Percentiles rank a stretch among this genome's conserved stretches.
Conservation (phyloP, 1,140 invertebrate species). For the Nebria ingens region DNA sequence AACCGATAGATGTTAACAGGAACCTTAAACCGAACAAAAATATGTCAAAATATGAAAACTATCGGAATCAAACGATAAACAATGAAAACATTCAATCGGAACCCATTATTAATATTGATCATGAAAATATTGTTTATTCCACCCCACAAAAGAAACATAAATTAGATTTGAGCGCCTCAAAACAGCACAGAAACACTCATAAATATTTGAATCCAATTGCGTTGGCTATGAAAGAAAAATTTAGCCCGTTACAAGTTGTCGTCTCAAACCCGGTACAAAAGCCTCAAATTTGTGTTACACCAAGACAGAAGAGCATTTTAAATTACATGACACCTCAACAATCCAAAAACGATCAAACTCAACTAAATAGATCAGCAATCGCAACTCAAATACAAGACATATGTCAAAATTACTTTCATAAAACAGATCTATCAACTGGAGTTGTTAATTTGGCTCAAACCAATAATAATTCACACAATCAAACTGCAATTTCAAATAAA, state of each 20-base stretch:
- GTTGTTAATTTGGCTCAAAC: too few species aligned
- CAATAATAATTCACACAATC: too few species aligned
- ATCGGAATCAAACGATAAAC: not conserved
- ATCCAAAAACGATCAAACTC: too few species aligned
- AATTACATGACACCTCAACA: conserved; percentile 21
- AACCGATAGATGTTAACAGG: conserved; percentile 1
- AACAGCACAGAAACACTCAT: not conserved
- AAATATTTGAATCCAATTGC: conserved; percentile 12
- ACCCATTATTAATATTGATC: conserved; percentile 3
- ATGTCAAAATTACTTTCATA: too few species aligned
- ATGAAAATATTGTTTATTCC: too few species aligned
- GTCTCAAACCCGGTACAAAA: conserved; percentile 11
- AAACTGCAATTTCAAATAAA: too few species aligned
- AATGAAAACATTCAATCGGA: not conserved
- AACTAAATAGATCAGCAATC: too few species aligned
- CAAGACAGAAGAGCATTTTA: conserved; percentile 28
- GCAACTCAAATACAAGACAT: too few species aligned
- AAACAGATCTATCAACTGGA: too few species aligned
- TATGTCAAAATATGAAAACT: conserved; percentile 8
- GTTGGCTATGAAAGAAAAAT: conserved; percentile 12
- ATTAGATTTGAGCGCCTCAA: too few species aligned
- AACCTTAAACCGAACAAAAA: conserved; percentile 5
- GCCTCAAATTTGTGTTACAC: conserved; percentile 16
- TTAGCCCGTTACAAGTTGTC: conserved; percentile 14
- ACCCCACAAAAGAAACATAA: too few species aligned